phyloP scores from a whole-genome alignment of 1,140 invertebrate species.

The Penaeus japonicus region DNA sequence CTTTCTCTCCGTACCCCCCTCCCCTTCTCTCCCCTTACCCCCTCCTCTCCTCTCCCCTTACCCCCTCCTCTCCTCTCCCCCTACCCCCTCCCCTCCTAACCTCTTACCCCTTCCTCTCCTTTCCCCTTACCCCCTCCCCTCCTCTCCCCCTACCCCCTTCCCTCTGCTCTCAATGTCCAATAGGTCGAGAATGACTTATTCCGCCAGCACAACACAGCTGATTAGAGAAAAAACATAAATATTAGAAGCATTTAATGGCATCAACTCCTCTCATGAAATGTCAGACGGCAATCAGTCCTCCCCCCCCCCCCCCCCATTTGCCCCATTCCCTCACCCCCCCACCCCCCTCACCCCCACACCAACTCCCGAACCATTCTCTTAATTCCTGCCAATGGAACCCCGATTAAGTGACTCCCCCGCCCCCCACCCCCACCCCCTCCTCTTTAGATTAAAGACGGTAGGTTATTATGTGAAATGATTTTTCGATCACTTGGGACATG shows the following conservation, averaged over 20 bases:
- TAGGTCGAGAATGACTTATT: slow-evolving; percentile 21
- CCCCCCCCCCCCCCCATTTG: not conserved
- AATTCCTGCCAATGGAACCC: too few relatives aligned
- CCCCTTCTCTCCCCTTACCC: not conserved
- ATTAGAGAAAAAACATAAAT: slow-evolving; percentile 28
- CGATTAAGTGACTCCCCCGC: too few relatives aligned
- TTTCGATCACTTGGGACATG: too few relatives aligned
- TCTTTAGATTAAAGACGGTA: too few relatives aligned
- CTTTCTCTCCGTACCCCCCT: not conserved
- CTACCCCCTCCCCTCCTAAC: not conserved
- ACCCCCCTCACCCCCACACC: too few relatives aligned
- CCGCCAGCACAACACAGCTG: not conserved
- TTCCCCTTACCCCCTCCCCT: not conserved
- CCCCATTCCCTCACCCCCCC: not conserved
- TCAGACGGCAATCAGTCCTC: slow-evolving; percentile 20
- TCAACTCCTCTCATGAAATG: slow-evolving; percentile 31
- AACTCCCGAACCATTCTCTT: too few relatives aligned
- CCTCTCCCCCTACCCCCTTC: not conserved
- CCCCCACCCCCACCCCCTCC: too few relatives aligned
- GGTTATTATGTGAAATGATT: too few relatives aligned
- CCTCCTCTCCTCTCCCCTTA: not conserved
- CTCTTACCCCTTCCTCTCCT: not conserved
- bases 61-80: not conserved
- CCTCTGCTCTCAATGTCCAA: not conserved
- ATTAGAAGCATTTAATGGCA: slow-evolving; percentile 28